These are phyloP conservation scores for Albula glossodonta DNA, from an alignment of 2,113 vertebrate genomes.

Conservation along the genomic window DNA sequence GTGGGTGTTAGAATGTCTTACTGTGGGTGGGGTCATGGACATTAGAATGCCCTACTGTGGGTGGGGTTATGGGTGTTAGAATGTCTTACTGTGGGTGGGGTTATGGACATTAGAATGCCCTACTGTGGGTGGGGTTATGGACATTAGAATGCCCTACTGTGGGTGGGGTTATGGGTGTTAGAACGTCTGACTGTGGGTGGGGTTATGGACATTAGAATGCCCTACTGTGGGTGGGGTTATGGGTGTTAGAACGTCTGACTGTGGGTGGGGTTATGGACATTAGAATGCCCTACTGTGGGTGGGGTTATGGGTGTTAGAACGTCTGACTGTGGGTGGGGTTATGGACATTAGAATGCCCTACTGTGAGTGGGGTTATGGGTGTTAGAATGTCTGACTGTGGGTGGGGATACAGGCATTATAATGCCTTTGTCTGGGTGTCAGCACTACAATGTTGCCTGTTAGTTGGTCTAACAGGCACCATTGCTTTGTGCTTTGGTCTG, in stretches of 20 bases:
- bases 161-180: background rate
- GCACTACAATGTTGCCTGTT: conserved; percentile 86
- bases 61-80: conserved; percentile 68
- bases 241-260: too few relatives aligned
- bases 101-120: background rate
- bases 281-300: background rate
- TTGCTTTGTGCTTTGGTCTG: too few relatives aligned
- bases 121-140: conserved; percentile 69
- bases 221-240: too few relatives aligned
- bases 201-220: too few relatives aligned
- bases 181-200: background rate
- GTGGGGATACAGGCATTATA: too few relatives aligned
- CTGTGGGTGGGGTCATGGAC: background rate
- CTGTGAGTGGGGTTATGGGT: conserved; percentile 70
- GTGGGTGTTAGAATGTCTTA: conserved; percentile 50
- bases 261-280: background rate
- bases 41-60: background rate
- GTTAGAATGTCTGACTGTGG: background rate
- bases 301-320: too few relatives aligned
- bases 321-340: background rate
- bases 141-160: background rate
- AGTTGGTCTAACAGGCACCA: too few relatives aligned
- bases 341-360: too few relatives aligned
- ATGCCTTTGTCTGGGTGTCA: too few relatives aligned
- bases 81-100: too few relatives aligned